These are phyloP conservation scores for Amphiduros pacificus DNA, from an alignment of 2,888 invertebrate species.

Conservation along the genomic window DNA sequence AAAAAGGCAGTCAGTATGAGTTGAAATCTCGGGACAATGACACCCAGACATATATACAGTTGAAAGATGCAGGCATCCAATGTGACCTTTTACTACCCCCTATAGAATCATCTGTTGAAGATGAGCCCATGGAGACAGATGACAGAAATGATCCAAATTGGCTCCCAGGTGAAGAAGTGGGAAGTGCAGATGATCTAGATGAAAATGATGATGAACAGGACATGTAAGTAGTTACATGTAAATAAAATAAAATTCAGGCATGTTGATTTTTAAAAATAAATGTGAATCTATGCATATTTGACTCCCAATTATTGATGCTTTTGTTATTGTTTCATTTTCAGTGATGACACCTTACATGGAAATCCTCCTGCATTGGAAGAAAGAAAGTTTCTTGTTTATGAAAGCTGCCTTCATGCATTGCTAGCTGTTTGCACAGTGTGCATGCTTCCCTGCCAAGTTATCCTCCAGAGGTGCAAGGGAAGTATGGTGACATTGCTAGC, in stretches of 20 bases:
- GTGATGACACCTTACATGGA: background rate
- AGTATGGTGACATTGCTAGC: background rate
- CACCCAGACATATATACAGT: background rate
- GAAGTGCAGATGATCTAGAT: background rate
- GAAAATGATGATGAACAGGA: background rate
- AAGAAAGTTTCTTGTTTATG: background rate
- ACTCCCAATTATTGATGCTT: background rate
- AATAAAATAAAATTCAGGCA: too few species aligned
- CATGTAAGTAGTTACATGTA: background rate
- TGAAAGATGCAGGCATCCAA: background rate
- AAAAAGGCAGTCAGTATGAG: too few species aligned
- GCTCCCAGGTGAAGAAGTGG: background rate
- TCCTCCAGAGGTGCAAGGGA: background rate
- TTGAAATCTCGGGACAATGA: background rate
- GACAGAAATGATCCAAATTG: background rate
- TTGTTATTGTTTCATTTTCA: background rate
- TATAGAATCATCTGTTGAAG: background rate
- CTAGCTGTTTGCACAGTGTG: background rate
- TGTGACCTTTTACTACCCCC: background rate
- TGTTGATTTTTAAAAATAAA: background rate
- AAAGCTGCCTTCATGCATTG: background rate
- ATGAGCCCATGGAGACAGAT: background rate
- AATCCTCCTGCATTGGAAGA: background rate
- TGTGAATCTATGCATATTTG: background rate
- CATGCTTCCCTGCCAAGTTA: background rate